Base-by-base conservation (phyloP, 2,113 vertebrate genomes). In the Polyodon spathula region DNA sequence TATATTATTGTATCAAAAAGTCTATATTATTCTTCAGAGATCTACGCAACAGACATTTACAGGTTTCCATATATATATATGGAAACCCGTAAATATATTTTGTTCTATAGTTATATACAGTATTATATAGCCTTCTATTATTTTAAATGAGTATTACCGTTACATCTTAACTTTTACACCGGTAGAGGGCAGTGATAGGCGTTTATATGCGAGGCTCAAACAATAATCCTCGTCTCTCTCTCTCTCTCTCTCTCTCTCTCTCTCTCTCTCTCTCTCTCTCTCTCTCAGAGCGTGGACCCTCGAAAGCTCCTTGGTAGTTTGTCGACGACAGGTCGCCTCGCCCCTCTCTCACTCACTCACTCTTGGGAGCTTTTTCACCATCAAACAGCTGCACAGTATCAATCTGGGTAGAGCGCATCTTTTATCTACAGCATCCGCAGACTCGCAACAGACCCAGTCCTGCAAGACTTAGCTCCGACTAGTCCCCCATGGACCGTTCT, bases 401-500 rank as follows among this genome's bases (percentile, higher is more conserved):
- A 44, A 57, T 58, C 61, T 46, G 59, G 46, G 39, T 60, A 50
- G 27, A 62, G 44, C 48, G 56, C 60, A 53, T 62, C 42, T 27
- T 67, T 44, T n/a, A 15, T 27, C 17, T 56, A 40, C 40, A 54
- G 57, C 64, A 9, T 54, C 56, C 66, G 41, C 51, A 38, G 43
- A 59, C 64, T 61, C 54, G 61, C 63, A 46, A 57, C 63, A 68
- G 52, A 58, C 55, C 50, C 60, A 63, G 68, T 63, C 57, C 62
- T 58, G 60, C 66, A 57, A 64, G 59, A 66, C 56, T 56, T 65
- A 58, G 65, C 68, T 66, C 50, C 61, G 54, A 59, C 59, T 59
- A 61, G 63, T 55, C 71, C 52, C 73, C 69, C 69, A 68, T 63
- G 71, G 65, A 71, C 70, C 60, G 61, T 64, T 70, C 68, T 37